A percentile compares a stretch with the other conserved stretches of the same genome.
phyloP scores from a whole-genome alignment of 1,140 invertebrate species.

The Drosophila arizonae region DNA sequence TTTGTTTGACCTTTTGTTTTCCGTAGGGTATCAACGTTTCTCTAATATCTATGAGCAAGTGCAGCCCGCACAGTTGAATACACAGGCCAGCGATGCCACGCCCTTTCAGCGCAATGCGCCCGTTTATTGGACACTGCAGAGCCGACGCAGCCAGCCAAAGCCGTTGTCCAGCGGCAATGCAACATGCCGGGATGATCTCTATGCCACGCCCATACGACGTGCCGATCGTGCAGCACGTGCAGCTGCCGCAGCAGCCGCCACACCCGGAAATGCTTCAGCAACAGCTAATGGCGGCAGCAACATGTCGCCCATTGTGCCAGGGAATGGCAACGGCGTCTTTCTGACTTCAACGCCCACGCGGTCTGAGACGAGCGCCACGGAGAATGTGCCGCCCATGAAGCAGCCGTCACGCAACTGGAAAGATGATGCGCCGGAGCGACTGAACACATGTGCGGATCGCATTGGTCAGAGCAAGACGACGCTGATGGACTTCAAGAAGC shows the following conservation, averaged over 20 bases:
- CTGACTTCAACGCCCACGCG: constrained; percentile 85
- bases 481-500: constrained; percentile 91
- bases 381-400: constrained; percentile 66
- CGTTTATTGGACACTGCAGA: constrained; percentile 83
- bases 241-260: constrained; percentile 27
- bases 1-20: constrained; percentile 12
- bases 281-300: constrained; percentile 61
- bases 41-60: constrained; percentile 81
- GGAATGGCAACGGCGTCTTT: constrained; percentile 83
- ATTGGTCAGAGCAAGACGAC: constrained; percentile 87
- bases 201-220: constrained; percentile 78
- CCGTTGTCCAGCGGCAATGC: constrained; percentile 38
- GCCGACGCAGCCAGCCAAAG: constrained; percentile 64
- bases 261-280: background rate
- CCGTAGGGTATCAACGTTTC: constrained; percentile 81
- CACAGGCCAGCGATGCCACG: constrained; percentile 49
- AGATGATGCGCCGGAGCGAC: constrained; percentile 84
- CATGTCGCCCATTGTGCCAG: constrained; percentile 87
- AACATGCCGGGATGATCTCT: constrained; percentile 77
- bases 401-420: constrained; percentile 71
- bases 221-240: constrained; percentile 70
- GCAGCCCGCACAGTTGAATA: constrained; percentile 50
- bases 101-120: constrained; percentile 79
- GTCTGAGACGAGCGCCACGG: constrained; percentile 15
- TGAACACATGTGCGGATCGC: constrained; percentile 85